phyloP scores from a whole-genome alignment of 2,113 vertebrate genomes.

The Myrmophylax atrothorax region DNA sequence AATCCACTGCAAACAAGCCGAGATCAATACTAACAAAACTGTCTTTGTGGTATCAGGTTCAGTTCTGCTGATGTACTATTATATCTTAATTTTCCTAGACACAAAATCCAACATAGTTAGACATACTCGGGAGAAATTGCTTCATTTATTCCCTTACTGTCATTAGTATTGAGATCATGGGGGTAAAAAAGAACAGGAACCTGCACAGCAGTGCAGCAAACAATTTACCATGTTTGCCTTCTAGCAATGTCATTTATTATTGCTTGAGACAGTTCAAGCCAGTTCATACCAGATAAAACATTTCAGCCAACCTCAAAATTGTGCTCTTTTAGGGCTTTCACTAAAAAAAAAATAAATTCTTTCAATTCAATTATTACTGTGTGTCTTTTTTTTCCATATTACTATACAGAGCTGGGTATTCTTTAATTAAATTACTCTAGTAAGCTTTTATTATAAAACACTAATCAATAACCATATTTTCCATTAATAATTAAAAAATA shows the following conservation, averaged over 20 bases:
- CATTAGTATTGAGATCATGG: slow-evolving; percentile 26
- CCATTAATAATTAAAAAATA: neutral
- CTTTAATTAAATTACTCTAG: slow-evolving; percentile 14
- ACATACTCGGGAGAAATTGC: slow-evolving; percentile 28
- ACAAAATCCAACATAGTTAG: slow-evolving; percentile 65
- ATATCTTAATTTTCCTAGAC: slow-evolving; percentile 50
- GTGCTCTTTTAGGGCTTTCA: neutral
- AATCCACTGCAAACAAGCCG: slow-evolving; percentile 32
- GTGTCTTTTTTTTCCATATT: neutral
- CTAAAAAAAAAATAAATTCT: neutral
- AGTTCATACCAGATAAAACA: neutral
- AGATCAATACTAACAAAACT: slow-evolving; percentile 59
- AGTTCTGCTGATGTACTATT: slow-evolving; percentile 2
- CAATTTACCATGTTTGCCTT: slow-evolving; percentile 11
- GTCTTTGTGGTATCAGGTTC: slow-evolving; percentile 4
- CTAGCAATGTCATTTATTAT: slow-evolving; percentile 19
- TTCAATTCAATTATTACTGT: neutral
- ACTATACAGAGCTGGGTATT: neutral
- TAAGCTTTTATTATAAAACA: neutral
- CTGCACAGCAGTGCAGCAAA: neutral
- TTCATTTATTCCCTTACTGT: slow-evolving; percentile 36
- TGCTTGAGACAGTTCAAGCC: neutral
- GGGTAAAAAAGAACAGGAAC: neutral
- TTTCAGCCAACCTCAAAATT: slow-evolving; percentile 16
- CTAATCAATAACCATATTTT: neutral